phyloP scores from a whole-genome alignment of 2,797 vertebrate species.

The Typhlichthys subterraneus region DNA sequence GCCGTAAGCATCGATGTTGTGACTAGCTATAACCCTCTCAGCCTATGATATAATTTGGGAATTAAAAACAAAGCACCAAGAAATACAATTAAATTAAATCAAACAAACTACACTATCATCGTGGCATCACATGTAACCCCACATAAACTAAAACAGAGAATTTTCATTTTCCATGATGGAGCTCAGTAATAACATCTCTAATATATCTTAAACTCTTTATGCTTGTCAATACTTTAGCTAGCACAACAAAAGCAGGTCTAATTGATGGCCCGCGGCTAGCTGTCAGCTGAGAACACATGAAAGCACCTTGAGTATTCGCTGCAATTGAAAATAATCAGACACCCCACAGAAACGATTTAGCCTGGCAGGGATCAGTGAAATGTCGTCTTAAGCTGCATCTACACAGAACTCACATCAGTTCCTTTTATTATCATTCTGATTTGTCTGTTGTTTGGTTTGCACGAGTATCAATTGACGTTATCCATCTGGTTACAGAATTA shows the following conservation, averaged over 20 bases:
- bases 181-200: constrained; percentile 22
- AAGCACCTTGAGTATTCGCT: constrained; percentile 55
- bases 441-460: neutral
- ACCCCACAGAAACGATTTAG: constrained; percentile 48
- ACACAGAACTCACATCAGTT: constrained; percentile 4
- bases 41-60: constrained; percentile 3
- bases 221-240: constrained; percentile 47
- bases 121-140: constrained; percentile 3
- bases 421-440: neutral
- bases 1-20: constrained; percentile 9
- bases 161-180: constrained; percentile 37
- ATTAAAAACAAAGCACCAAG: neutral
- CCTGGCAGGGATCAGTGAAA: constrained; percentile 55
- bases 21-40: constrained; percentile 2
- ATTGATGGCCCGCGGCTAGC: constrained; percentile 58
- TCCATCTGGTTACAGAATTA: too few relatives aligned
- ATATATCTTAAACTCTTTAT: constrained; percentile 6
- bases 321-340: constrained; percentile 57
- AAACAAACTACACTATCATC: neutral
- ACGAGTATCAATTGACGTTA: neutral
- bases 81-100: neutral
- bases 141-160: constrained; percentile 32
- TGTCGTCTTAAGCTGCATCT: constrained; percentile 28
- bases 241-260: constrained; percentile 53
- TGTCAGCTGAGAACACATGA: constrained; percentile 71